phyloP scores from a whole-genome alignment of 1,140 invertebrate species.

The Drosophila sproati region DNA sequence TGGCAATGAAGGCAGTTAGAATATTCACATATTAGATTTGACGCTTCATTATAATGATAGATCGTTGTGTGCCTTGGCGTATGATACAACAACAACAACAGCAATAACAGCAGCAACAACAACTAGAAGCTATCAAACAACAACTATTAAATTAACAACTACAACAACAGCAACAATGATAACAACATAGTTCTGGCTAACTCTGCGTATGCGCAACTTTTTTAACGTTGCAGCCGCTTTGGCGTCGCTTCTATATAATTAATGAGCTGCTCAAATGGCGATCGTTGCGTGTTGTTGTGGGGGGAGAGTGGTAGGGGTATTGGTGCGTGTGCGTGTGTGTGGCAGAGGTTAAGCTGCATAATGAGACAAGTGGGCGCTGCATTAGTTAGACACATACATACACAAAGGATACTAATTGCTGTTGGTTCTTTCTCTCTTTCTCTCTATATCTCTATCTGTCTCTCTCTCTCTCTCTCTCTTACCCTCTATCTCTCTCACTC shows the following conservation, averaged over 20 bases:
- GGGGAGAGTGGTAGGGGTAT: neutral
- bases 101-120: slow-evolving; percentile 14
- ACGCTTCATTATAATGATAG: slow-evolving; percentile 82
- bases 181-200: slow-evolving; percentile 48
- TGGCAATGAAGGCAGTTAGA: slow-evolving; percentile 65
- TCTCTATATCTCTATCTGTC: neutral
- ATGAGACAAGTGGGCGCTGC: slow-evolving; percentile 52
- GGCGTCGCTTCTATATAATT: slow-evolving; percentile 75
- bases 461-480: neutral
- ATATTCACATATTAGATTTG: slow-evolving; percentile 77
- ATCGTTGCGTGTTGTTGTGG: too few relatives aligned
- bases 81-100: slow-evolving; percentile 41
- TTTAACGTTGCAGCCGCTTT: slow-evolving; percentile 60
- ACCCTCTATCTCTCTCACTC: neutral
- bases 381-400: slow-evolving; percentile 22
- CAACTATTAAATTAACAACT: neutral
- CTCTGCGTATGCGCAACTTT: slow-evolving; percentile 75
- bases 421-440: slow-evolving; percentile 23
- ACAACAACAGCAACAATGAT: slow-evolving; percentile 3
- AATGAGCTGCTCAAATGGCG: slow-evolving; percentile 67
- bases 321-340: neutral
- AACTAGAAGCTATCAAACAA: neutral
- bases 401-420: slow-evolving; percentile 60
- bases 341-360: slow-evolving; percentile 60
- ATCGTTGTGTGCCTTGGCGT: slow-evolving; percentile 69